A percentile compares a stretch with the other conserved stretches of the same genome.
These are phyloP conservation scores for Pachycephus smyrnensis DNA, from an alignment of 2,888 invertebrate species.

Conservation along the genomic window DNA sequence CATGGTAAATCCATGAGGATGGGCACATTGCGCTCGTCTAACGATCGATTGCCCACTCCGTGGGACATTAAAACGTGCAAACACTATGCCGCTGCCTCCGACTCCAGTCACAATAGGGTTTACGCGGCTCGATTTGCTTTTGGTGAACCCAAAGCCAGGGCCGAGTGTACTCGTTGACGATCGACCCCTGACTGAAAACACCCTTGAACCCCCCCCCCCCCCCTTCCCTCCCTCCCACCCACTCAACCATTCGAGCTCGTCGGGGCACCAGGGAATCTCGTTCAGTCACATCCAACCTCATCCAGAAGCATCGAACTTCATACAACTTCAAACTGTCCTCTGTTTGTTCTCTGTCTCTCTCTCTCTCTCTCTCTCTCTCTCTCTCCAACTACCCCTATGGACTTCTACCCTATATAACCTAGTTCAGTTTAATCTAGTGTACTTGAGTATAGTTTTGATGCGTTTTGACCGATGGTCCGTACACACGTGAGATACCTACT, in stretches of 20 bases:
- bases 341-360: slow-evolving; percentile 15
- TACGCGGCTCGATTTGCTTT: neutral
- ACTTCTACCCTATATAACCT: slow-evolving; percentile 24
- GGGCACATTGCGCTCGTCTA: neutral
- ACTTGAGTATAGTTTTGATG: too few relatives aligned
- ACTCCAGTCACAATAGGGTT: neutral
- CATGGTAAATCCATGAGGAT: neutral
- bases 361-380: slow-evolving; percentile 8
- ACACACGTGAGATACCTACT: too few relatives aligned
- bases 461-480: too few relatives aligned
- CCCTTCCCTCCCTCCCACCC: neutral
- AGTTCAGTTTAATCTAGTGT: slow-evolving; percentile 22
- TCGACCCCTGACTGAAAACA: neutral
- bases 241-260: neutral
- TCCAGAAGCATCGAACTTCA: neutral
- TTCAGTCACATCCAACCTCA: neutral
- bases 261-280: neutral
- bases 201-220: neutral
- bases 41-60: neutral
- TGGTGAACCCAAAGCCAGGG: neutral
- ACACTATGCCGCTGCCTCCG: neutral
- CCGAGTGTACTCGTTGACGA: neutral
- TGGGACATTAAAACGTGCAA: neutral
- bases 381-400: neutral
- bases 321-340: neutral